Conservation (phyloP, 2,113 vertebrate genomes). For the Phodopus roborovskii region DNA sequence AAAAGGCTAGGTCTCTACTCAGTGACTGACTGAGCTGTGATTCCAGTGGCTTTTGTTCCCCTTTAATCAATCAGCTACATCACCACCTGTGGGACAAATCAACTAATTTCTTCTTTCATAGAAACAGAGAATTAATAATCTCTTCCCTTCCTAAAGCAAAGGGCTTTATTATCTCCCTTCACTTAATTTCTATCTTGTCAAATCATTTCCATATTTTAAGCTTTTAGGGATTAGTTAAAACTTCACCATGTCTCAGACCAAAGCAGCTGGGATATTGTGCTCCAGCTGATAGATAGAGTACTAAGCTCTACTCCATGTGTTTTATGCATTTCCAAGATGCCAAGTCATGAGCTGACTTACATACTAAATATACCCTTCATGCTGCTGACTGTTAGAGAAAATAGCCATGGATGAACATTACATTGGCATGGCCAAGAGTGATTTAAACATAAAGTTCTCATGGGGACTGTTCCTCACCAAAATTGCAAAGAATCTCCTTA, state of each 20-base stretch:
- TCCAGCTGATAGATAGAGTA: neutral
- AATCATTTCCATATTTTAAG: neutral
- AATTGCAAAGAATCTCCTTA: neutral
- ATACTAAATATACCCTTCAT: neutral
- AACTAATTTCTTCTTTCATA: neutral
- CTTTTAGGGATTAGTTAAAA: neutral
- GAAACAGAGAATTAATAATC: neutral
- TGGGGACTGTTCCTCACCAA: neutral
- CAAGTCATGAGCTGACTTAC: neutral
- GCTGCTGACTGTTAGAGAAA: neutral
- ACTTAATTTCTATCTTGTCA: neutral
- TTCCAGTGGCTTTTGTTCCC: neutral
- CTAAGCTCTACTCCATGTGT: neutral
- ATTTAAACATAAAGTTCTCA: neutral
- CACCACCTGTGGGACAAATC: neutral
- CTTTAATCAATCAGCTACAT: neutral
- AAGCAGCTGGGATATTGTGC: rapidly evolving
- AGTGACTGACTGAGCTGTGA: neutral
- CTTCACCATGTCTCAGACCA: neutral
- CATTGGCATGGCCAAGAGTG: rapidly evolving
- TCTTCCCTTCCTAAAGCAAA: neutral
- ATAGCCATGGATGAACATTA: neutral
- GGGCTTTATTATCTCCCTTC: neutral
- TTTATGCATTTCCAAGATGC: neutral
- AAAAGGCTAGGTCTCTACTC: neutral